Conservation (phyloP, 2,797 vertebrate genomes). For the Strix occidentalis region DNA sequence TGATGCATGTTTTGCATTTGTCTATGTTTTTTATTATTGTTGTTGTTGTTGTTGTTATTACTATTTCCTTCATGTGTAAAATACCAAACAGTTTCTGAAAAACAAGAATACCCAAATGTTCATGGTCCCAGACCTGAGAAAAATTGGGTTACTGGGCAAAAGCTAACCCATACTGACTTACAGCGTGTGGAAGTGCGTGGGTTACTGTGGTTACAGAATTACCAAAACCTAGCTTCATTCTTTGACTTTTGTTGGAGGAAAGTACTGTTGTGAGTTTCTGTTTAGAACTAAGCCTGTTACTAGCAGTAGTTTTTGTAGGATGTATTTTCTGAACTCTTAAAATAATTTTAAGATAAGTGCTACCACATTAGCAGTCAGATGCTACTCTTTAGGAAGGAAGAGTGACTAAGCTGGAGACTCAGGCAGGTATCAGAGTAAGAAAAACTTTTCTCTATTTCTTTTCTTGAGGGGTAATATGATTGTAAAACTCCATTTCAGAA, state of each 20-base stretch:
- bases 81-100: background rate
- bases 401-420: background rate
- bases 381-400: background rate
- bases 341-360: background rate
- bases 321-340: background rate
- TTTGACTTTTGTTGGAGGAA: background rate
- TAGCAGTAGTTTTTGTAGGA: background rate
- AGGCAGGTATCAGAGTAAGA: background rate
- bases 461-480: background rate
- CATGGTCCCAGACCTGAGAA: background rate
- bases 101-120: background rate
- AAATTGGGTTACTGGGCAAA: background rate
- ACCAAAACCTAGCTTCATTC: background rate
- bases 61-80: background rate
- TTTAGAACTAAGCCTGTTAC: constrained; percentile 21
- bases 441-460: background rate
- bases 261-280: background rate
- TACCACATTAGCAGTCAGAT: background rate
- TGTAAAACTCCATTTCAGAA: background rate
- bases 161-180: background rate
- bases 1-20: background rate
- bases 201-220: background rate
- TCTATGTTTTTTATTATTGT: background rate
- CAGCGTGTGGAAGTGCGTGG: background rate
- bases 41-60: background rate